Evolutionary conservation across 2,888 invertebrate species (phyloP), one percentile per base, ranked within the genome.

Genomic region (Coremacera marginata): DNA sequence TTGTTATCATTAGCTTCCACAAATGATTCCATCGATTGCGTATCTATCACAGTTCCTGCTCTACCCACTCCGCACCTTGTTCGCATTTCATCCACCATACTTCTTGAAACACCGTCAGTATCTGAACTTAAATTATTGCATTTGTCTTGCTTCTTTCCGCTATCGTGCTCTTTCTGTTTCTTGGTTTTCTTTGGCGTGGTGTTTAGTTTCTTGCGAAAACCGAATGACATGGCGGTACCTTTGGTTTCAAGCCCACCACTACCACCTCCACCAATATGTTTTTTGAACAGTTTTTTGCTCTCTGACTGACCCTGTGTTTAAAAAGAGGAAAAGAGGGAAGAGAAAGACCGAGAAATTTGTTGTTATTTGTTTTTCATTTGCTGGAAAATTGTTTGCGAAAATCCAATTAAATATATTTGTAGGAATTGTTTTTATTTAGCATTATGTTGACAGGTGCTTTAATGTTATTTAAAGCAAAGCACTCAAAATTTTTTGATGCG

Each of bases 181-280:
- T 85, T 88, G 25, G 86, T 82, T 81, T 88, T 88, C 78, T 89
- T 88, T 78, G 88, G 91, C 70, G 91, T 91, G 52, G 91, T 90
- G 60, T 90, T 86, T 62, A 92, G 92, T 76, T 94, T 92, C 78
- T 94, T 92, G 71, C 94, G 93, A 90, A 96, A 96, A 68, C 96
- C 96, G 88, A 96, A 96, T 62, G 95, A 95, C 86, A 94, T 95
- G 77, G 95, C 94, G 80, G 95, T 94, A 71, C 95, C 95, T 83
- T 89, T 90, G 77, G 90, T 90, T 77, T 90, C 89, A 52, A 86
- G 81, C 49, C 82, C 84, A 67, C 71, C 77, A 16, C 31, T n/a
- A 16, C 51, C 68, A 60, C 52, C 70, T 27, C 80, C 81, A 78
- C 81, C 84, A 27, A 78, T 83, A 74, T 82, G 78, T 77, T 84